Evolutionary conservation across 2,888 invertebrate species (phyloP).

Genomic region (Drosophila engyochracea): DNA sequence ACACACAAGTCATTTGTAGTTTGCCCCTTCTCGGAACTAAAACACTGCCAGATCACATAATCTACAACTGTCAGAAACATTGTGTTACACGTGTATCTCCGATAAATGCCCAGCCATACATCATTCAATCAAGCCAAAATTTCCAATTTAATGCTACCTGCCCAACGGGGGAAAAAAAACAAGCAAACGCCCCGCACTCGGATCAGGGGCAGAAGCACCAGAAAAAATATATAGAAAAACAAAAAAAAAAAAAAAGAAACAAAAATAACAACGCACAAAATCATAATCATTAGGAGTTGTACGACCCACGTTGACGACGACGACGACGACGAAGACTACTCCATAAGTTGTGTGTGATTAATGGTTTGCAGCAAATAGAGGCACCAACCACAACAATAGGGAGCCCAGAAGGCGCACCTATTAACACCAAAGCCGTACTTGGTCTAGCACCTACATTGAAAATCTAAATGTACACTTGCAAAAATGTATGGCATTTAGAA

Average conservation of each 20-base stretch:
- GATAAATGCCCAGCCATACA: conserved; percentile 45
- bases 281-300: conserved; percentile 55
- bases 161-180: neutral
- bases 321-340: conserved; percentile 46
- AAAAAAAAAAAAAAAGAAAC: too few relatives aligned
- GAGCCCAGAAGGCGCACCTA: conserved; percentile 70
- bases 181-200: conserved; percentile 20
- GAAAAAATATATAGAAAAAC: neutral
- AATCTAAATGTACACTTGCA: neutral
- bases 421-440: conserved; percentile 71
- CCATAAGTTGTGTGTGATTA: conserved; percentile 69
- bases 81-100: conserved; percentile 62
- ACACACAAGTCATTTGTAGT: neutral
- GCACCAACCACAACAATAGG: conserved; percentile 72
- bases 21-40: conserved; percentile 37
- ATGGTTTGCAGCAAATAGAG: conserved; percentile 68
- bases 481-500: neutral
- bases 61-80: conserved; percentile 55
- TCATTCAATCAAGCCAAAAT: conserved; percentile 58
- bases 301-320: conserved; percentile 54
- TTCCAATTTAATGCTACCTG: conserved; percentile 61
- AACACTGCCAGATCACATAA: conserved; percentile 37
- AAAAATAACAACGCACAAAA: conserved; percentile 6
- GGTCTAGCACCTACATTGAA: conserved; percentile 56
- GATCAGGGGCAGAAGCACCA: neutral